phyloP scores from a whole-genome alignment of 2,888 invertebrate genomes.

The Drosophila eohydei region DNA sequence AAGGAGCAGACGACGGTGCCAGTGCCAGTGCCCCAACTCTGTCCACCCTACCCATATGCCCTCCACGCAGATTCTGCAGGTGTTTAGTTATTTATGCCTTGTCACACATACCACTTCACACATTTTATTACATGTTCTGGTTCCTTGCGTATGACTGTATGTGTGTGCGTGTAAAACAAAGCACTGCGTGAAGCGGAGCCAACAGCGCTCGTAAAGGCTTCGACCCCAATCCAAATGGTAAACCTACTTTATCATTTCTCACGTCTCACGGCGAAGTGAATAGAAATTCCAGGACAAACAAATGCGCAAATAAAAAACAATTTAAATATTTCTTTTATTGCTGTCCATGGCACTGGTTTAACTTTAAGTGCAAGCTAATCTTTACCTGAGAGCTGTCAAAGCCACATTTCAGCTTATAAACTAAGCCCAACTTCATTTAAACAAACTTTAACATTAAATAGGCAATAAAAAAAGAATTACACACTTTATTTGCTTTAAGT shows the following conservation, averaged over 20 bases:
- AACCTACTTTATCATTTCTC: constrained; percentile 48
- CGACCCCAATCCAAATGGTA: constrained; percentile 51
- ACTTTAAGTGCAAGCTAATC: constrained; percentile 21
- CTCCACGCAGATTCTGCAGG: constrained; percentile 64
- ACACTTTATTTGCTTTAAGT: too few species aligned
- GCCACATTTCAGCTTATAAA: not conserved
- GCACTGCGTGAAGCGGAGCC: constrained; percentile 26
- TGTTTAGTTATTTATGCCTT: constrained; percentile 80
- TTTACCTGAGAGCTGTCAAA: constrained; percentile 2
- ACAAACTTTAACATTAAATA: not conserved
- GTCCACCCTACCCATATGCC: not conserved
- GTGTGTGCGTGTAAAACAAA: constrained; percentile 53
- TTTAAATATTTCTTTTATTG: constrained; percentile 56
- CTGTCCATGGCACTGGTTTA: constrained; percentile 31
- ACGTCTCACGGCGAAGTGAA: constrained; percentile 26
- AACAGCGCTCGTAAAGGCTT: constrained; percentile 57
- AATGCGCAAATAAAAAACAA: constrained; percentile 53
- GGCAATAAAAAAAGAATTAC: not conserved
- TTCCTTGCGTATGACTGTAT: constrained; percentile 18
- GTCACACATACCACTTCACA: constrained; percentile 66
- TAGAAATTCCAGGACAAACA: constrained; percentile 43
- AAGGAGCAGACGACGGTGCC: constrained; percentile 33
- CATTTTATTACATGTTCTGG: constrained; percentile 48
- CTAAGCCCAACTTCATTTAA: not conserved
- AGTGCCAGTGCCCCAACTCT: constrained; percentile 1